phyloP scores from a whole-genome alignment of 37 sponge, comb jelly and placozoan species.

The Oopsacas minuta region DNA sequence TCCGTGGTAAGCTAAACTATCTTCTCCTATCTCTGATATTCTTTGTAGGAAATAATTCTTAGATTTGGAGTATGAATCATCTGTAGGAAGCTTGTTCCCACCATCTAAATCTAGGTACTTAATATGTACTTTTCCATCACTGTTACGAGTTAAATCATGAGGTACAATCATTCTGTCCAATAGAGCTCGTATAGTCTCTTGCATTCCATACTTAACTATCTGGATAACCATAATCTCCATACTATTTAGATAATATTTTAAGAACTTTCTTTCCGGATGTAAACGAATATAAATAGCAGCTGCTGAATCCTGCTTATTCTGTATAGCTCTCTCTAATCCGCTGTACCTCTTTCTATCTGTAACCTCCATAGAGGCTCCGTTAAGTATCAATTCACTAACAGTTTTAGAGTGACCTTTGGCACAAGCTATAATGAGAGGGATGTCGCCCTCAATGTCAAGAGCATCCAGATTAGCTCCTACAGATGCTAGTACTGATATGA shows the following conservation, averaged over 20 bases:
- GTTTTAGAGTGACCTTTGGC: background rate
- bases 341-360: background rate
- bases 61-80: background rate
- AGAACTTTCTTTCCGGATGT: slow-evolving; percentile 1
- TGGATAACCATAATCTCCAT: background rate
- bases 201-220: background rate
- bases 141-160: background rate
- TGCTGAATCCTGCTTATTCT: background rate
- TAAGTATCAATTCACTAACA: background rate
- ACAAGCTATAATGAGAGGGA: background rate
- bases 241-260: background rate
- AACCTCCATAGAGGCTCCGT: slow-evolving; percentile 1
- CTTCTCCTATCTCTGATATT: background rate
- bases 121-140: background rate
- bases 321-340: slow-evolving; percentile 8
- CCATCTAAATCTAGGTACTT: background rate
- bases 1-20: slow-evolving; percentile 3
- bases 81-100: background rate
- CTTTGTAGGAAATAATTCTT: background rate
- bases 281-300: slow-evolving; percentile 15
- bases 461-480: background rate
- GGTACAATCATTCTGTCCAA: slow-evolving; percentile 7
- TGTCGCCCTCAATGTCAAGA: background rate
- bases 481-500: background rate
- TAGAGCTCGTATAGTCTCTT: background rate